Evolutionary conservation across 2,113 vertebrate genomes (phyloP), one percentile per base, ranked within the genome.

Genomic region (Coptodon bakossiorum): DNA sequence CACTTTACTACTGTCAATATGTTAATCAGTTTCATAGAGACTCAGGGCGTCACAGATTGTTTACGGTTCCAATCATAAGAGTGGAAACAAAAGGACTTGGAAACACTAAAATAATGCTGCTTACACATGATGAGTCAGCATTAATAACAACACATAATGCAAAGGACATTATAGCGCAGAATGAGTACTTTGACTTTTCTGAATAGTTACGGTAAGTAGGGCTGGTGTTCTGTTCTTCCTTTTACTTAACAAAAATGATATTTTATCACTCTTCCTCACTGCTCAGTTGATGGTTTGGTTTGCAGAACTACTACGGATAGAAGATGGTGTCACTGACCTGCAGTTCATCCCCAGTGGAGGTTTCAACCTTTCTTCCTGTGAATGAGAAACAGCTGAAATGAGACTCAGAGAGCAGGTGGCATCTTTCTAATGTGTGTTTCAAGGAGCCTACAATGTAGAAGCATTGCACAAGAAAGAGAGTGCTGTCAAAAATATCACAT

Each of bases 251-350:
- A 78, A 78, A 31, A 76, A 50, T 7, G 1, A 50, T 78, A 16
- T 8, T 13, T 50, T n/a, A 31, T 12, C 43, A 50, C 27, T 79
- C 81, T 31, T 59, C 22, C 50, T 8, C 19, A 1, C 53, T 14
- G 22, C 27, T 78, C 27, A 79, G 83, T 54, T 14, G 48, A 81
- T 57, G 38, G 27, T 19, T 68, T 43, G 4, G 12, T 66, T 36
- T 40, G 7, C 36, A 13, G 16, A 81, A 12, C 17, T 6, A 57
- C 13, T 8, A 53, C 16, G 19, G 52, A 63, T 9, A 43, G 2
- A 45, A 66, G 27, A 57, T 19, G 56, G 12, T 36, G 29, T 54
- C 82, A 88, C 91, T 87, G 68, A 90, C 90, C 93, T 90, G 85
- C 27, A 19, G 88, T 83, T 86, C 83, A 83, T 91, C 63, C 83